Percentiles rank a stretch among this genome's conserved stretches.
phyloP scores from a whole-genome alignment of 2,797 vertebrate genomes.

The Mus spretus region DNA sequence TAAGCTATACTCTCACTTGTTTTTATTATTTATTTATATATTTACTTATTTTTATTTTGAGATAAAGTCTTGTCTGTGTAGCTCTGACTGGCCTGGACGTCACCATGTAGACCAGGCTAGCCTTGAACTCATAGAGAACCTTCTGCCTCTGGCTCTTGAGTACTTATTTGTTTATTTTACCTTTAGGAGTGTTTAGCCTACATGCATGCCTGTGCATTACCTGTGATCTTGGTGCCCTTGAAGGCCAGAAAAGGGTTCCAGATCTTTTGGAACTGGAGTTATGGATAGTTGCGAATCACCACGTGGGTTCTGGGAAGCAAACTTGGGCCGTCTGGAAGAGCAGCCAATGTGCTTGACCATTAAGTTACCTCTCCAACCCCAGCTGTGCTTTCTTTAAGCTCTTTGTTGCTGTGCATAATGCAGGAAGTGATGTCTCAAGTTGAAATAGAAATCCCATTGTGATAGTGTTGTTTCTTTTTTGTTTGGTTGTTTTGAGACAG shows the following conservation, averaged over 20 bases:
- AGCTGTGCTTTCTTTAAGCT: constrained; percentile 39
- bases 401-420: constrained; percentile 7
- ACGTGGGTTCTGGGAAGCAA: neutral
- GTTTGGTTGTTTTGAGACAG: no score
- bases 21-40: neutral
- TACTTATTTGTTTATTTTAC: neutral
- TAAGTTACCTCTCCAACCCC: no score
- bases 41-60: neutral
- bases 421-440: constrained; percentile 16
- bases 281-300: neutral
- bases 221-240: neutral
- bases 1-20: neutral
- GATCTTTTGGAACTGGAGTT: neutral
- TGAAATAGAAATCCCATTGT: constrained; percentile 39
- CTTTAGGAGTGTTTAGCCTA: neutral
- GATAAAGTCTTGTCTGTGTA: neutral
- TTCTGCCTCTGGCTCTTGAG: neutral
- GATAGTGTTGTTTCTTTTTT: neutral
- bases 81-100: neutral
- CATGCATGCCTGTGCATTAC: neutral
- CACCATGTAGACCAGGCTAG: neutral
- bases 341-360: neutral
- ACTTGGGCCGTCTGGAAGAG: neutral
- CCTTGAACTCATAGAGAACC: neutral
- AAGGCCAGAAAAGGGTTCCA: neutral